Base-by-base conservation (phyloP, 2,888 invertebrate genomes). In the Monopis laevigella region DNA sequence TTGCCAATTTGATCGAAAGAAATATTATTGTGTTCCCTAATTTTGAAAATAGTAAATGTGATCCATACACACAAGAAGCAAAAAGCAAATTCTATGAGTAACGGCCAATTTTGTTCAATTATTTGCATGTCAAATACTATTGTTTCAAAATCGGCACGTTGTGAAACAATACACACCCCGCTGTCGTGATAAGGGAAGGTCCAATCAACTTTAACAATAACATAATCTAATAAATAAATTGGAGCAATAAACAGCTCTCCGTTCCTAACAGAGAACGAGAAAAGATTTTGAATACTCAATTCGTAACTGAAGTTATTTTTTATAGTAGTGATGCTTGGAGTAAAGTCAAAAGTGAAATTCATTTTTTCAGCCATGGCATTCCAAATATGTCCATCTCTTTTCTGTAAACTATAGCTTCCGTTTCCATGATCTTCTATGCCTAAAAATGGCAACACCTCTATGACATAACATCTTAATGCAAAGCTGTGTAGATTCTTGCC, bases 281-380 rank as follows among this genome's bases (percentile, higher is more conserved):
- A 67, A 30, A 75, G 53, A 28, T 66, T 61, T 28, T 62, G 51
- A 26, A 71, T 62, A 42, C 51, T 67, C 1, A 49, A 12, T 51
- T 73, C 67, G 24, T 62, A 73, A 5, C 55, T 59, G 40, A 77
- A 78, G 45, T 78, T 80, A n/a, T n/a, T n/a, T 58, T 78, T 61
- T 1, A 61, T 50, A 30, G 62, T 43, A 0, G 69, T 48, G 44
- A 74, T 4, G 26, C 62, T 52, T 26, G 71, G 62, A 42, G 51
- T 65, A 1, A 50, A 12, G 51, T 73, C 68, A 24, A 62, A 72
- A 6, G 56, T 59, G 40, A 77, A 78, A 45, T 80, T 80, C 58
- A 80, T 61, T 2, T 60, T 50, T 35, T 62, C 43, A 0, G 68
- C 48, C 45, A 74, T 54, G 2, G 59, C 58, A 7, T 54, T 68